These are phyloP conservation scores for Atlantisia rogersi DNA, from an alignment of 2,113 vertebrate species.

Conservation along the genomic window DNA sequence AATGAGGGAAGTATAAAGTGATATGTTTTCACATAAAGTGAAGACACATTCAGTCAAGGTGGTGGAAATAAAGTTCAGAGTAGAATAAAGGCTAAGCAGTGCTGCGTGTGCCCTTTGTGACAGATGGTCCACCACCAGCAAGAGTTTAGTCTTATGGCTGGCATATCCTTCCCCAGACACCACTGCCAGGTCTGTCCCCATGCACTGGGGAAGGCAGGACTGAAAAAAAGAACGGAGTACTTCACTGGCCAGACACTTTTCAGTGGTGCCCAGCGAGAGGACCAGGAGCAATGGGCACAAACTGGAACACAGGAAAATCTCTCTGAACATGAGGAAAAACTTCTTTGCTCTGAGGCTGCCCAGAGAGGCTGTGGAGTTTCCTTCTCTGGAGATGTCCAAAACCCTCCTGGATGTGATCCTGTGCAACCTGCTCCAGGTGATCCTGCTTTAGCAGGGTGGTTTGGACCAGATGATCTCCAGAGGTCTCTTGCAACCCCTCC, in stretches of 20 bases:
- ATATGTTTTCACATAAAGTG: neutral
- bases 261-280: too few species aligned
- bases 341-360: too few species aligned
- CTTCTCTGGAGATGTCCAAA: too few species aligned
- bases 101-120: neutral
- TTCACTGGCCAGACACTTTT: neutral
- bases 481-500: too few species aligned
- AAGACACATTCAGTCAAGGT: neutral
- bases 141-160: neutral
- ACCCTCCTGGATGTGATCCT: too few species aligned
- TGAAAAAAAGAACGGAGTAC: neutral
- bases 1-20: neutral
- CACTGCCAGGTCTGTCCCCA: neutral
- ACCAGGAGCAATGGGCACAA: too few species aligned
- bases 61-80: neutral
- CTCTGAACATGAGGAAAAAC: too few species aligned
- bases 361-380: too few species aligned
- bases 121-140: neutral
- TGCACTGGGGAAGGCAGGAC: neutral
- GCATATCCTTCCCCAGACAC: neutral
- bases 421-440: too few species aligned
- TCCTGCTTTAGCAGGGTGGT: too few species aligned
- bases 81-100: neutral
- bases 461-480: too few species aligned
- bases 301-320: too few species aligned